These are phyloP conservation scores for Corbicula japonica DNA, from an alignment of 2,888 invertebrate species.

Conservation along the genomic window DNA sequence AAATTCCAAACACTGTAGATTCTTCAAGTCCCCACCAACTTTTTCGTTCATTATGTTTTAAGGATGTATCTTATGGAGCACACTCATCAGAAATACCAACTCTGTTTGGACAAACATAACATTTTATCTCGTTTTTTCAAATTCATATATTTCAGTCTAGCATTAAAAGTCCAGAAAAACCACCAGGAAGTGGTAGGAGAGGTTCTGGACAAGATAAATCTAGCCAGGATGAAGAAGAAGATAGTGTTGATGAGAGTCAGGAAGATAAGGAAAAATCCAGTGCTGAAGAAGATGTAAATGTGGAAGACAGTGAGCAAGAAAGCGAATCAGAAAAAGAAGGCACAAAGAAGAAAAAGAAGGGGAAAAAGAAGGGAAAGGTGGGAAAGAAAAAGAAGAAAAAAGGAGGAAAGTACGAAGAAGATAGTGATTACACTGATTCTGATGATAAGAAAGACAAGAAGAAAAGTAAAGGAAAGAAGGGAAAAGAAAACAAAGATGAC, in stretches of 20 bases:
- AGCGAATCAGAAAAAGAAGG: constrained; percentile 59
- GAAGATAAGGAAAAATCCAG: constrained; percentile 38
- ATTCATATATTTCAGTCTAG: constrained; percentile 20
- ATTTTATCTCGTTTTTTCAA: background rate
- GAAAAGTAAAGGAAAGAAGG: constrained; percentile 47
- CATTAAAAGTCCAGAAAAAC: constrained; percentile 28
- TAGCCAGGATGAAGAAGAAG: background rate
- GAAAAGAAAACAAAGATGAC: constrained; percentile 34
- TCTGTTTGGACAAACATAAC: too few relatives aligned
- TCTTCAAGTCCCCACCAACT: too few relatives aligned
- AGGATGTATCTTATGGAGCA: too few relatives aligned
- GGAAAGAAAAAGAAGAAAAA: constrained; percentile 53
- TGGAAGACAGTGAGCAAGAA: constrained; percentile 38
- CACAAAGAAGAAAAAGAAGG: constrained; percentile 34
- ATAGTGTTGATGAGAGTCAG: constrained; percentile 40
- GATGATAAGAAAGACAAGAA: constrained; percentile 33
- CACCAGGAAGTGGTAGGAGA: constrained; percentile 47
- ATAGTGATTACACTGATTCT: constrained; percentile 50
- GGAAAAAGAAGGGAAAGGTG: constrained; percentile 28
- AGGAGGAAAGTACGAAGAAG: constrained; percentile 57
- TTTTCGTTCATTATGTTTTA: background rate
- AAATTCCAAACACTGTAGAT: too few relatives aligned
- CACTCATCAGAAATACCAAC: too few relatives aligned
- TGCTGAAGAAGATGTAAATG: constrained; percentile 52
- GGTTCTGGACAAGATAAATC: constrained; percentile 17